Evolutionary conservation across 2,888 invertebrate genomes (phyloP).

Genomic region (Scaptomyza cyrtandrae): DNA sequence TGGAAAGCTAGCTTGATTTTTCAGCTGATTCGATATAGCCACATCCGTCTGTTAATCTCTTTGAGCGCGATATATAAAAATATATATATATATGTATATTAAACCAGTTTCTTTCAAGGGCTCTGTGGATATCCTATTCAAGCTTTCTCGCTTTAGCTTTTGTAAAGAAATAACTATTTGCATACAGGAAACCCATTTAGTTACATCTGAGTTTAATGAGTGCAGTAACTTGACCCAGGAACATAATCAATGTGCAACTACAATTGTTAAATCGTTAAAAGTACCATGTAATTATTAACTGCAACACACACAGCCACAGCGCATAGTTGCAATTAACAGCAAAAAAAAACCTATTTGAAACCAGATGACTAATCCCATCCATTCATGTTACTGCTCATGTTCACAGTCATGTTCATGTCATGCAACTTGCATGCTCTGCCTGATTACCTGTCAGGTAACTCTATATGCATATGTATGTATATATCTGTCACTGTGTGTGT

Average conservation of each 20-base stretch:
- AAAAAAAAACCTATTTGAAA: neutral
- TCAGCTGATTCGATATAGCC: too few species aligned
- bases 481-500: neutral
- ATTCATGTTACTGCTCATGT: slow-evolving; percentile 4
- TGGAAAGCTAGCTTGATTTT: too few species aligned
- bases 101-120: too few species aligned
- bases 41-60: too few species aligned
- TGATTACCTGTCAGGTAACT: slow-evolving; percentile 34
- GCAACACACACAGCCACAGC: neutral
- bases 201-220: too few species aligned
- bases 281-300: neutral
- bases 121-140: too few species aligned
- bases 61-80: too few species aligned
- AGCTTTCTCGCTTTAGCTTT: too few species aligned
- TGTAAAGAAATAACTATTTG: too few species aligned
- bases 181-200: too few species aligned
- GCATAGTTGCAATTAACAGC: neutral
- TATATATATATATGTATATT: too few species aligned
- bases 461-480: neutral
- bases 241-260: neutral
- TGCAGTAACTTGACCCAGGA: neutral
- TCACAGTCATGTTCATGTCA: slow-evolving; percentile 13
- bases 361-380: slow-evolving; percentile 16
- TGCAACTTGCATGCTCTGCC: slow-evolving; percentile 41
- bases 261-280: neutral